Percentiles rank a stretch among this genome's conserved stretches.
Evolutionary conservation across 2,888 invertebrate species (phyloP).

Genomic region (Mythimna albipuncta): DNA sequence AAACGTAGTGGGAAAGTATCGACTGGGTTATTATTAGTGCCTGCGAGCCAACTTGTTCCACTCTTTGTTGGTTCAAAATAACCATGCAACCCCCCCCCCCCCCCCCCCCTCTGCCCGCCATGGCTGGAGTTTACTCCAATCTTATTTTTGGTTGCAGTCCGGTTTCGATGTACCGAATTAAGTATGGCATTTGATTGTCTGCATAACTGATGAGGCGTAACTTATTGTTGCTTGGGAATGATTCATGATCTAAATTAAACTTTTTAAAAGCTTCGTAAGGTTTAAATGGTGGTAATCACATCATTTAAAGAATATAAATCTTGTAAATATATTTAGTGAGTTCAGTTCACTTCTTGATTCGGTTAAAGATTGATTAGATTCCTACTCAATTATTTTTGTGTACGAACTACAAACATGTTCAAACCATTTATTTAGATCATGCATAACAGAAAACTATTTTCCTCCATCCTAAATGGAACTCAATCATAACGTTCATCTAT

Average conservation of each 20-base stretch:
- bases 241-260: constrained; percentile 37
- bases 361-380: constrained; percentile 4
- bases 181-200: constrained; percentile 61
- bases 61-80: constrained; percentile 84
- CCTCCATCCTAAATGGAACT: constrained; percentile 41
- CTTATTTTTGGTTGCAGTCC: constrained; percentile 64
- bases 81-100: constrained; percentile 68
- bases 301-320: neutral
- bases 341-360: neutral
- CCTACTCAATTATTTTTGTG: constrained; percentile 14
- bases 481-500: constrained; percentile 51
- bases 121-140: constrained; percentile 65
- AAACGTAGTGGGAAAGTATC: constrained; percentile 81
- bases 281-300: neutral
- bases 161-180: constrained; percentile 53
- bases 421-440: constrained; percentile 20
- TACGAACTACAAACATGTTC: constrained; percentile 6
- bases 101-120: constrained; percentile 61
- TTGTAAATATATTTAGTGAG: neutral
- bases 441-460: constrained; percentile 31
- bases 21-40: constrained; percentile 79
- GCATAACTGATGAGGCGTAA: constrained; percentile 49
- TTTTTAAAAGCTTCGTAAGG: constrained; percentile 10
- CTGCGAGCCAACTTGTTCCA: constrained; percentile 76
- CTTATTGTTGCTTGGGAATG: constrained; percentile 49